phyloP scores from a whole-genome alignment of 2,797 vertebrate genomes.

The Pitangus sulphuratus region DNA sequence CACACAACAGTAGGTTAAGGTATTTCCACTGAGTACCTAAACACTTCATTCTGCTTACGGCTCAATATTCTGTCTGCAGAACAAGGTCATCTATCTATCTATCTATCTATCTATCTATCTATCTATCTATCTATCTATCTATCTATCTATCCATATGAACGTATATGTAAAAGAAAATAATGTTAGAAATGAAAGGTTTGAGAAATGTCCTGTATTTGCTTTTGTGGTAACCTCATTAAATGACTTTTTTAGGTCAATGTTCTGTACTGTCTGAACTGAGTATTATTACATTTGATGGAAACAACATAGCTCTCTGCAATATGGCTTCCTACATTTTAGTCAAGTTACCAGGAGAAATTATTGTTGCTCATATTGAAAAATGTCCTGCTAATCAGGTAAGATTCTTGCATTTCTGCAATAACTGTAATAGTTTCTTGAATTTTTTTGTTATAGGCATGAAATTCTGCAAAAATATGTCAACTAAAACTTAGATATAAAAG shows the following conservation, averaged over 20 bases:
- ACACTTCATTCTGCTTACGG: neutral
- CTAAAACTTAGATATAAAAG: neutral
- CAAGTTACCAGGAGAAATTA: constrained; percentile 87
- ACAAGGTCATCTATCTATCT: neutral
- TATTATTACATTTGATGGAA: constrained; percentile 96
- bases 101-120: neutral
- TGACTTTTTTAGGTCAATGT: constrained; percentile 87
- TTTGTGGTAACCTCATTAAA: constrained; percentile 42
- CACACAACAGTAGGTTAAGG: neutral
- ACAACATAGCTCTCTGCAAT: constrained; percentile 93
- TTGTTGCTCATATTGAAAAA: constrained; percentile 94
- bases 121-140: neutral
- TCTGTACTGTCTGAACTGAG: constrained; percentile 95
- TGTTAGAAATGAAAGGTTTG: neutral
- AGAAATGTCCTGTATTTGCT: neutral
- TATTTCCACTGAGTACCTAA: neutral
- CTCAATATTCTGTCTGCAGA: neutral
- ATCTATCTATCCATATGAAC: neutral
- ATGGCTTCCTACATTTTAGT: constrained; percentile 95
- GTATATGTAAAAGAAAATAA: neutral
- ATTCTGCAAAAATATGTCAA: neutral
- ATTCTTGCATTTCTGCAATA: neutral
- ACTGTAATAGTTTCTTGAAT: neutral
- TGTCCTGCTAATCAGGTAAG: constrained; percentile 92
- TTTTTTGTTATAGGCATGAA: neutral